Evolutionary conservation across 2,797 vertebrate genomes (phyloP), one percentile per base, ranked within the genome.

Genomic region (Gastrophryne carolinensis): DNA sequence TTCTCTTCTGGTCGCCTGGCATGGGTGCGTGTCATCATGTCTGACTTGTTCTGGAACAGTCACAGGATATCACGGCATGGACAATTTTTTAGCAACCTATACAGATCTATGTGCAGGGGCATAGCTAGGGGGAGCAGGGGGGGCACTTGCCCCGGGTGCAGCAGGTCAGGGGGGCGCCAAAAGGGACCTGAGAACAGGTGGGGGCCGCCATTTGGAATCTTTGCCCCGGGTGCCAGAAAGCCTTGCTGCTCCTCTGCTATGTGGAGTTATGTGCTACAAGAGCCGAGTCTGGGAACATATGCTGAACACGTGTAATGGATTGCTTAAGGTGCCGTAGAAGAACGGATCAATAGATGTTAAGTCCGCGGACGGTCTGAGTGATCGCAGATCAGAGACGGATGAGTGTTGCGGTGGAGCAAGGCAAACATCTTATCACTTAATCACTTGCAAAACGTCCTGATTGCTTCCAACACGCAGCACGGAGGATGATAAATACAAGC

Each of bases 401-500:
- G 41, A 27, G n/a, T 8, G 8, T 63, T 49, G 17, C 15, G 6
- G 11, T 32, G 39, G 11, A 26, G 21, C 11, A 13, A 35, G 17
- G 21, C 10, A 50, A 61, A 60, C 54, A 60, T 41, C 34, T 50
- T 53, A 24, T 39, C 29, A 23, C 49, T 63, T 65, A 73, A 56
- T 73, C 63, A 39, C 62, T 53, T 30, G 61, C 60, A 73, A 64
- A 73, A 62, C 44, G 37, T 73, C 49, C 54, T 13, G 2, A 44
- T 57, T n/a, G 53, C 71, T 17, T 63, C 24, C 49, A n/a, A n/a
- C n/a, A n/a, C 72, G 61, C 21, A 4, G 8, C 13, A 37, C 50
- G 24, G 24, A 12, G 11, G 29, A 35, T 34, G 34, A 57, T 74
- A 35, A 50, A 64, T 56, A 63, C 47, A 21, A 32, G 17, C 54